Evolutionary conservation across 2,888 invertebrate genomes (phyloP), one percentile per base, ranked within the genome.

Genomic region (Crematogaster levior): DNA sequence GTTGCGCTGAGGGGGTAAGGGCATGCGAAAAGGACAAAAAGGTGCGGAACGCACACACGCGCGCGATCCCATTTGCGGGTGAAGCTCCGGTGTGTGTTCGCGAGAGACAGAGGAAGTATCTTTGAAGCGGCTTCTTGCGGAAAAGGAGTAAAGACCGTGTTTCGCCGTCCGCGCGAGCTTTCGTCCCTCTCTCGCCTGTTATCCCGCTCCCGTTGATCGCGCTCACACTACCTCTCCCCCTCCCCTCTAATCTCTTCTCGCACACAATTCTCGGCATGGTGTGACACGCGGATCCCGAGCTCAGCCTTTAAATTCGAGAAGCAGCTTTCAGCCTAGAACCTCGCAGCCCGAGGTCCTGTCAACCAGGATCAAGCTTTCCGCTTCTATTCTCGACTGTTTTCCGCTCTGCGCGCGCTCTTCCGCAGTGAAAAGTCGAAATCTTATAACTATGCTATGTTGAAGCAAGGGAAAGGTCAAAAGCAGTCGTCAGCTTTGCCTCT

Each of bases 261-360:
- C 83, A 88, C 83, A 88, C 85, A 85, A 73, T 89, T 87, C 83
- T 90, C 84, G 82, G 84, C 86, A 77, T 80, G 63, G 85, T 84
- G 86, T 89, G 90, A 91, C 90, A 91, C 84, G 84, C 84, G 83
- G 87, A 89, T 89, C 89, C 88, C 86, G 83, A 90, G 91, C 89
- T 91, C 87, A 91, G 91, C 90, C 90, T 89, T 91, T 91, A 91
- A 89, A 90, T 89, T 90, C 84, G 85, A 56, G 77, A 85, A 91
- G 91, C 89, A 87, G 90, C 91, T 91, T 91, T 91, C 85, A 87
- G 85, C 84, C 86, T 73, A 80, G 82, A 81, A 83, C 83, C 84
- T 83, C 84, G 86, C 85, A 87, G 84, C 86, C 88, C 84, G 86
- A 85, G 87, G 79, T 86, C 84, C 88, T 86, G 91, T 90, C 89